phyloP scores from a whole-genome alignment of 30 jellyfish, hydroid and myxozoan species.

The Catostylus mosaicus region DNA sequence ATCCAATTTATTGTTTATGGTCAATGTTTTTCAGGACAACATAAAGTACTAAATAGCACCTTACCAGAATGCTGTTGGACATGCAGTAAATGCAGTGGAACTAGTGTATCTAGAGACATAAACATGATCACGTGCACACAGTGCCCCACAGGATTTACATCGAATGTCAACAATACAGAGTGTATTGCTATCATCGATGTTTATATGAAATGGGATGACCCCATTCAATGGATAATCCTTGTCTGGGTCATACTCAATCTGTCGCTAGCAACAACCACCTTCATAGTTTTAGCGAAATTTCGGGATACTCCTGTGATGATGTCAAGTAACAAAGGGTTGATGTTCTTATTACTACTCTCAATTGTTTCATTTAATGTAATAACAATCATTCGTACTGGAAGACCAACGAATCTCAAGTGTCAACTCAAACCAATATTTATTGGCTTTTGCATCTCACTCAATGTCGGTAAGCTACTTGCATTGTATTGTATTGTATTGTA shows the following conservation, averaged over 20 bases:
- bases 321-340: conserved; percentile 75
- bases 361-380: conserved; percentile 36
- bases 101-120: conserved; percentile 48
- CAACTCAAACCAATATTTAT: conserved; percentile 48
- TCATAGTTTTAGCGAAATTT: conserved; percentile 21
- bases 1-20: no score
- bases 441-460: conserved; percentile 75
- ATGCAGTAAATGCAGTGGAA: conserved; percentile 73
- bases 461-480: conserved; percentile 76
- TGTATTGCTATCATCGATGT: not conserved
- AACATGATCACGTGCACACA: conserved; percentile 46
- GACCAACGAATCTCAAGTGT: conserved; percentile 73
- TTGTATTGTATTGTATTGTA: not conserved
- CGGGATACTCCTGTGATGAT: conserved; percentile 70
- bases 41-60: conserved; percentile 16
- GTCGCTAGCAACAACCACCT: conserved; percentile 19
- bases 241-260: conserved; percentile 30
- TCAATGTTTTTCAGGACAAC: conserved; percentile 7
- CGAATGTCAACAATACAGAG: not conserved
- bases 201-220: conserved; percentile 2
- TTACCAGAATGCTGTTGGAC: conserved; percentile 90
- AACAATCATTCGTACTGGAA: conserved; percentile 56
- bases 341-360: conserved; percentile 70
- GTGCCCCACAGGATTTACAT: conserved; percentile 49
- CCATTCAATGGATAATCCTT: not conserved